Base-by-base conservation (phyloP, 2,797 vertebrate species). In the Taenioides sp. region DNA sequence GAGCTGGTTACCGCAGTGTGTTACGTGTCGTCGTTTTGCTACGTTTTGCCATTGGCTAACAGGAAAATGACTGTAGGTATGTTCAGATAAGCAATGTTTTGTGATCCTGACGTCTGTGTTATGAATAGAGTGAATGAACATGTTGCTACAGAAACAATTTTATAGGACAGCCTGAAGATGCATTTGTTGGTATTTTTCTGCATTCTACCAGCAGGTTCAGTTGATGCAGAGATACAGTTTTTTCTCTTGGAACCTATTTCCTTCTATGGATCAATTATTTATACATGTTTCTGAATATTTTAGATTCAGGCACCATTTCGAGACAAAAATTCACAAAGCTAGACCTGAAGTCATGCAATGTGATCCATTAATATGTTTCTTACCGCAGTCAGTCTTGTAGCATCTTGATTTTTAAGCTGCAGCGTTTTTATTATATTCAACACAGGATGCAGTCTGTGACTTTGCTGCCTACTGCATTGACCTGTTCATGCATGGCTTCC, bases 271-370 rank as follows among this genome's bases (percentile, higher is more conserved):
- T 94, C 77, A 93, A 93, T 94, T 91, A 94, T 94, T 92, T 82
- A 94, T 88, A 75, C 74, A 37, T 90, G 86, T 91, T 93, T 91
- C 84, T 94, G 76, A 93, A 94, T 93, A 93, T 94, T 94, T 93
- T 86, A 94, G 81, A 85, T 74, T 82, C 80, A 76, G 79, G 85
- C 82, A 89, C 84, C 83, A 89, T 92, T 90, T 91, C 82, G 83
- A 85, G 84, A 79, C 86, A 85, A 80, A 90, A 87, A 89, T 71
- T 77, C 70, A 82, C 81, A 62, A 78, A 74, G 28, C 28, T 72
- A 76, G 52, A 79, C 55, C 67, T 60, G 43, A 82, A 86, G 79
- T 86, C 72, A 63, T 55, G 71, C 71, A 57, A 59, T 67, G 25
- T 9, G 66, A 67, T 66, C 65, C n/a, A 18, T 64, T 58, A 72